A percentile compares a stretch with the other conserved stretches of the same genome.
These are phyloP conservation scores for Antennarius maculatus DNA, from an alignment of 2,797 vertebrate genomes.

Conservation along the genomic window DNA sequence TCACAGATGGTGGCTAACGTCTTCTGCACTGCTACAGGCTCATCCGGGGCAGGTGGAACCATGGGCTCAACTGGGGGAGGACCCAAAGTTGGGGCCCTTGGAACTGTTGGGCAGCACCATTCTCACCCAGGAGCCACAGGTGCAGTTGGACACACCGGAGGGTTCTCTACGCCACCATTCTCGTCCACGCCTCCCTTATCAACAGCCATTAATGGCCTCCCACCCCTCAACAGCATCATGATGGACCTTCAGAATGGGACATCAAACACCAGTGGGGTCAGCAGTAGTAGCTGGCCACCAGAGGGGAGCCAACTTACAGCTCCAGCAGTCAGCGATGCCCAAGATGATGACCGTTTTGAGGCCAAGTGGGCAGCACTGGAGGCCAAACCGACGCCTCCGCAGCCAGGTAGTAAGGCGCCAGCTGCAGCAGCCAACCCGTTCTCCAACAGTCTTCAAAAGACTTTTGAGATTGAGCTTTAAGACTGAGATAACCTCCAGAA, in stretches of 20 bases:
- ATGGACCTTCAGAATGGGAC: slow-evolving; percentile 77
- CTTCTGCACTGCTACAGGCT: slow-evolving; percentile 87
- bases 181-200: slow-evolving; percentile 58
- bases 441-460: slow-evolving; percentile 88
- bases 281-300: slow-evolving; percentile 77
- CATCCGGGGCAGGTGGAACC: slow-evolving; percentile 64
- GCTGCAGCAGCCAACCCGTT: slow-evolving; percentile 86
- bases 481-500: slow-evolving; percentile 35
- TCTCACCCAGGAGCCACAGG: slow-evolving; percentile 52
- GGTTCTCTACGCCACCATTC: slow-evolving; percentile 70
- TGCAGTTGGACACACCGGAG: slow-evolving; percentile 46
- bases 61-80: slow-evolving; percentile 67
- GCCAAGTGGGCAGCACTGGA: slow-evolving; percentile 93
- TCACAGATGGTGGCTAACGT: slow-evolving; percentile 95
- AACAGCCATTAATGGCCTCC: slow-evolving; percentile 70
- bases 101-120: slow-evolving; percentile 55
- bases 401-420: slow-evolving; percentile 74
- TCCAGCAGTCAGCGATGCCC: slow-evolving; percentile 56
- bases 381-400: slow-evolving; percentile 80
- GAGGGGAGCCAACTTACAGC: slow-evolving; percentile 76
- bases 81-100: slow-evolving; percentile 72
- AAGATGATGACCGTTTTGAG: slow-evolving; percentile 90
- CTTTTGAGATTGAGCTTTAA: slow-evolving; percentile 91
- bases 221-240: slow-evolving; percentile 58
- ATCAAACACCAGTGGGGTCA: slow-evolving; percentile 52